Evolutionary conservation across 2,113 vertebrate species (phyloP).

Genomic region (Paramisgurnus dabryanus): DNA sequence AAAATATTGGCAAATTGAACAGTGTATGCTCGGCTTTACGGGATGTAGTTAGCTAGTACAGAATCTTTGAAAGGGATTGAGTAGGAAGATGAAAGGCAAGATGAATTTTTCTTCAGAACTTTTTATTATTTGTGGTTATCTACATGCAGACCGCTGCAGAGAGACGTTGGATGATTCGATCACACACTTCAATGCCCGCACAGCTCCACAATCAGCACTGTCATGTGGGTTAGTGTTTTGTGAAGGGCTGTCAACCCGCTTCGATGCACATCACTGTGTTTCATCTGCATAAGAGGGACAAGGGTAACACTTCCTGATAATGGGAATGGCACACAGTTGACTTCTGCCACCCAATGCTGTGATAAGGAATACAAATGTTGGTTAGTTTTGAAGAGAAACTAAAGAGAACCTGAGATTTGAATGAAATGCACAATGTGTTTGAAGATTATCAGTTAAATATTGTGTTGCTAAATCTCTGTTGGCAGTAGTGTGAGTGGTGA

Average conservation of each 20-base stretch:
- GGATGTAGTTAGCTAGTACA: neutral
- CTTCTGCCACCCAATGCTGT: constrained; percentile 21
- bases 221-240: constrained; percentile 31
- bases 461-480: too few species aligned
- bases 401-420: neutral
- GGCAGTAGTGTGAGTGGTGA: too few species aligned
- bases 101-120: neutral
- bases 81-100: neutral
- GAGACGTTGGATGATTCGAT: constrained; percentile 20
- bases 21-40: too few species aligned
- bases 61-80: neutral
- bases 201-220: constrained; percentile 35
- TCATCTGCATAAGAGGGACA: constrained; percentile 29
- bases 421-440: too few species aligned
- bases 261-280: constrained; percentile 37
- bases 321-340: constrained; percentile 28
- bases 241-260: constrained; percentile 27
- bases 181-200: constrained; percentile 26
- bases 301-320: constrained; percentile 34
- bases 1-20: too few species aligned
- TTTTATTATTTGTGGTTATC: constrained; percentile 16
- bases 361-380: neutral
- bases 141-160: constrained; percentile 11
- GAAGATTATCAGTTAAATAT: too few species aligned
- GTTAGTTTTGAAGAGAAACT: neutral